Base-by-base conservation (phyloP, 2,113 vertebrate genomes). In the Phycodurus eques region DNA sequence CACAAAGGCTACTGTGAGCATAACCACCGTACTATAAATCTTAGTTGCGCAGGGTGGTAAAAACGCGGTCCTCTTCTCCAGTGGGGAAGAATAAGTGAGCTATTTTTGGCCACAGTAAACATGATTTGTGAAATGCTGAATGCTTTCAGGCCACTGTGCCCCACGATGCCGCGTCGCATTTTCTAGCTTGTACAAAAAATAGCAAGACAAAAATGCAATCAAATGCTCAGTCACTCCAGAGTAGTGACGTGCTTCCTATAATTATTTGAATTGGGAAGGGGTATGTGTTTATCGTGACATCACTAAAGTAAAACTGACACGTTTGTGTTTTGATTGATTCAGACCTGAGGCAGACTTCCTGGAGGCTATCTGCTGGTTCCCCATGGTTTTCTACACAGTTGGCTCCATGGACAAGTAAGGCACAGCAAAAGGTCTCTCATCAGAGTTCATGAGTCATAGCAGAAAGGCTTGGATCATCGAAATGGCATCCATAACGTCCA, bases 381-480 rank as follows among this genome's bases (percentile, higher is more conserved):
- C 94, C 51, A 93, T 94, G 91, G 92, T 95, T 46, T 95, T 93
- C 86, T 95, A 94, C 89, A 94, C 92, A 68, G 93, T 94, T 75
- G 94, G 94, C 77, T 94, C 94, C 76, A 94, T 95, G 7, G 94
- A 94, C 87, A 94, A 94, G 93, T 95, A 89, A 92, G 92, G 77
- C 3, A 59, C 13, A 66, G 65, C 62, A 56, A 42, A 65, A 57
- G 39, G 35, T 39, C 35, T 33, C 15, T 17, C 0, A 6, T 15
- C 73, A 75, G 22, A n/a, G 70, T 71, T 73, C 17, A 53, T 67
- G 4, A 33, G 76, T 62, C 13, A 27, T 22, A n/a, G 12, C 53
- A 56, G 20, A 8, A n/a, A 57, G n/a, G 8, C 54, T 57, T 11
- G 22, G 12, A 63, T 63, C 17, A 42, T 20, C 17, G 42, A 42